phyloP scores from a whole-genome alignment of 2,797 vertebrate genomes.

The Lacerta viridis region DNA sequence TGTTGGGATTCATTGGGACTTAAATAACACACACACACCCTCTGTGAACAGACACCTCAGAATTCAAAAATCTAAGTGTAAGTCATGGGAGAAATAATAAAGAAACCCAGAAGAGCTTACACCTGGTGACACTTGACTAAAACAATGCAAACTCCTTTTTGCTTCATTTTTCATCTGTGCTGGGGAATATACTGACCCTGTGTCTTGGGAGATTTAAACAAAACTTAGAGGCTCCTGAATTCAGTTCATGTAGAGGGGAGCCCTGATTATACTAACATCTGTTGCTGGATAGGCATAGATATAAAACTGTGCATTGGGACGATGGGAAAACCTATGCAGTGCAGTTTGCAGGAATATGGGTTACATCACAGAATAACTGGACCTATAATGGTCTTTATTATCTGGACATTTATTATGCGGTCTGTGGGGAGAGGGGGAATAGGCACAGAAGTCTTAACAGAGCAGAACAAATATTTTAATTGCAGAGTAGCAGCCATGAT shows the following conservation, averaged over 20 bases:
- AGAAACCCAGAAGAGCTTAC: neutral
- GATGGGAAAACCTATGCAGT: neutral
- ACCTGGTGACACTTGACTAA: neutral
- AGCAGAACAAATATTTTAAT: neutral
- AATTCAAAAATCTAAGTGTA: neutral
- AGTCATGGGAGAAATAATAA: neutral
- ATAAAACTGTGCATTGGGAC: neutral
- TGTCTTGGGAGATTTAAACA: constrained; percentile 5
- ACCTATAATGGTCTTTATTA: neutral
- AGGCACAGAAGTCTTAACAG: neutral
- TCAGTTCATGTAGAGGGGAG: neutral
- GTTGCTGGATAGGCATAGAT: neutral
- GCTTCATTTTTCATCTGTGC: neutral
- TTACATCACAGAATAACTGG: neutral
- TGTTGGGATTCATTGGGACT: neutral
- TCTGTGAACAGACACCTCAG: neutral
- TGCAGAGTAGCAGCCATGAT: neutral
- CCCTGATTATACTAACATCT: constrained; percentile 7
- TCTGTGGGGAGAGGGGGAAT: neutral
- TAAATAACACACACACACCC: neutral
- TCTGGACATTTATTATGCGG: too few species aligned
- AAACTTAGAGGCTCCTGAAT: neutral
- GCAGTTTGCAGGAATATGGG: neutral
- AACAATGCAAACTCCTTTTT: neutral
- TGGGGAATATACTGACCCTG: neutral